Base-by-base conservation (phyloP, 2,888 invertebrate genomes). In the Cryptops parisi region DNA sequence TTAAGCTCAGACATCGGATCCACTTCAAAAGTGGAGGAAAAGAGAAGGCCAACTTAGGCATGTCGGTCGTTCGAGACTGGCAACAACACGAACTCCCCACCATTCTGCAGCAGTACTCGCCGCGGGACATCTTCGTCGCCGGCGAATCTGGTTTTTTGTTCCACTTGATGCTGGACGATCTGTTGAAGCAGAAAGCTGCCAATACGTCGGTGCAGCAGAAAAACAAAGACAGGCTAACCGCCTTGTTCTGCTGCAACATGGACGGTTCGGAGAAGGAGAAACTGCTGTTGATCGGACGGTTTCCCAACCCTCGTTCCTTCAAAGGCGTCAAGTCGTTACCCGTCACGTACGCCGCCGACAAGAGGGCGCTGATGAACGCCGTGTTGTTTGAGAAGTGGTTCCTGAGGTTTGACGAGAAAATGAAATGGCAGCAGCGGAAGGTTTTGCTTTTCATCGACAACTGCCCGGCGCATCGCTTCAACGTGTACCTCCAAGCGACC, bases 41-140 rank as follows among this genome's bases (percentile, higher is more conserved):
- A 27, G 51, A 51, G 26, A 51, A 51, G 17, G 43, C 51, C 5
- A 43, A 41, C 51, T 43, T 51, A 5, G 51, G 51, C 19, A 51
- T 51, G 41, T 41, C 51, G 2, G 51, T 51, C 15, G 45, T 52
- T 26, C 17, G 52, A 43, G 52, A 52, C 17, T 52, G 52, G 52
- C 52, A 52, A 21, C 44, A 52, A 19, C 52, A 52, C 21, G 44
- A 51, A 38, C 44, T 45, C 4, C 52, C 44, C 15, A 44, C 41
- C 2, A 51, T 51, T 3, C 26, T 52, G 6, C 44, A 45, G 23
- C 52, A 52, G 52, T 52, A 52, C 17, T 26, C 52, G 4, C 52
- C 52, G 4, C n/a, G 52, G 21, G 52, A 52, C 17, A 27, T 52
- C 2, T 52, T 52, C 26, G 45, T 44, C n/a, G 45, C 45, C 2